phyloP scores from a whole-genome alignment of 2,797 vertebrate species.

The Melanogrammus aeglefinus region DNA sequence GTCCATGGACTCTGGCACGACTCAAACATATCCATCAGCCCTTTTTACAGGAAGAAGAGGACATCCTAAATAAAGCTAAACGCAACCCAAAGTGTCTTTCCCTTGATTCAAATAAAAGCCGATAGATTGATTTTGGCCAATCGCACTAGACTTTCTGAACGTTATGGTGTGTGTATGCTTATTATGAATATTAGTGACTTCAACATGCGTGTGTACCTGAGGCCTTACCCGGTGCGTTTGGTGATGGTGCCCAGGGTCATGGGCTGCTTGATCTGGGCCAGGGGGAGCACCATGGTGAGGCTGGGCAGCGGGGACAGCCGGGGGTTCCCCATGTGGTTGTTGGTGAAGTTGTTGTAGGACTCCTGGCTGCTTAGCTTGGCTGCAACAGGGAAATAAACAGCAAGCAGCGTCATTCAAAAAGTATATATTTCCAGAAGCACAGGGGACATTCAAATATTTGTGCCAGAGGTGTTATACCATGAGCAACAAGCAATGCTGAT shows the following conservation, averaged over 20 bases:
- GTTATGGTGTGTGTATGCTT: not conserved
- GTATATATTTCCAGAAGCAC: not conserved
- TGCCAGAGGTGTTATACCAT: not conserved
- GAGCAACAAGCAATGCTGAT: not conserved
- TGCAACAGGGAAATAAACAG: conserved; percentile 51
- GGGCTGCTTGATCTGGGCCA: conserved; percentile 97
- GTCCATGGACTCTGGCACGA: not conserved
- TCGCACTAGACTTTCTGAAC: not conserved
- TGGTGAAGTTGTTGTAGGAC: conserved; percentile 93
- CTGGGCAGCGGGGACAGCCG: conserved; percentile 89
- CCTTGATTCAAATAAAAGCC: too few relatives aligned
- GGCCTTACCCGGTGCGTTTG: conserved; percentile 90
- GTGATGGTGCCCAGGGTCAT: conserved; percentile 97
- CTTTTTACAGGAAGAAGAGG: not conserved
- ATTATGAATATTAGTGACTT: not conserved
- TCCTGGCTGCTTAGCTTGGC: conserved; percentile 94
- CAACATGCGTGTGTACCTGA: not conserved
- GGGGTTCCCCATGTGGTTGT: conserved; percentile 95
- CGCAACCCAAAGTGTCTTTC: not conserved
- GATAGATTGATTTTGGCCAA: not conserved
- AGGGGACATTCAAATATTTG: not conserved
- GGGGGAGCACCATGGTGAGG: conserved; percentile 86
- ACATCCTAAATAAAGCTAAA: not conserved
- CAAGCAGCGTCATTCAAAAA: conserved; percentile 8
- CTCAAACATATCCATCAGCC: not conserved